Evolutionary conservation across 2,797 vertebrate species (phyloP), one percentile per base, ranked within the genome.

Genomic region (Phrynocephalus vlangalii): DNA sequence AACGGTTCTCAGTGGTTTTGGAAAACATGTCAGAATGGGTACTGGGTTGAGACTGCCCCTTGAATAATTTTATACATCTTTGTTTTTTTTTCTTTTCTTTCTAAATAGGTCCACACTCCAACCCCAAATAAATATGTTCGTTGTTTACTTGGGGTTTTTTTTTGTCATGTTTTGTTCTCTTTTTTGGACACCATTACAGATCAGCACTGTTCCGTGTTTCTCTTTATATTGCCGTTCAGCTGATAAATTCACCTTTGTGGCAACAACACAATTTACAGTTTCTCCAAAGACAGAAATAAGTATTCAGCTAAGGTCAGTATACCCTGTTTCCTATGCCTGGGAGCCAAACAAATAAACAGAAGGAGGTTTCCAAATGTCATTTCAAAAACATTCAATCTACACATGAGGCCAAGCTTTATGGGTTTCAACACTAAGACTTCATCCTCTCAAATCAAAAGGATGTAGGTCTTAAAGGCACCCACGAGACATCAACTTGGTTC

Each of bases 341-440:
- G 26, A 91, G n/a, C 68, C 48, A 76, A 78, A 1, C 56, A 67
- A 90, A 16, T 81, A 87, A 87, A 50, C 52, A 67, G 44, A 70
- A 26, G 18, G 26, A 16, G 38, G 66, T 72, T 91, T 89, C 84
- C 70, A 92, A 88, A 92, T 78, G 77, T 0, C 0, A 72, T 80
- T 90, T 84, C 1, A 84, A 89, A 84, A 91, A 76, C 6, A 71
- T 73, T 88, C 44, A 5, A 28, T 92, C 84, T 66, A 75, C 66
- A 20, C 6, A 63, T 1, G 56, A 71, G 4, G 16, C n/a, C 20
- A 38, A 84, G 70, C 10, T 83, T 52, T 44, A 26, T 7, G 79
- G 70, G 30, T 38, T 38, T 16, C 13, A 87, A 72, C 22, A 88
- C 80, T 89, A 28, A 2, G 1, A 9, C 15, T 1, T 72, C 9